Conservation (phyloP, 2,797 vertebrate species). For the Crocidura indochinensis region DNA sequence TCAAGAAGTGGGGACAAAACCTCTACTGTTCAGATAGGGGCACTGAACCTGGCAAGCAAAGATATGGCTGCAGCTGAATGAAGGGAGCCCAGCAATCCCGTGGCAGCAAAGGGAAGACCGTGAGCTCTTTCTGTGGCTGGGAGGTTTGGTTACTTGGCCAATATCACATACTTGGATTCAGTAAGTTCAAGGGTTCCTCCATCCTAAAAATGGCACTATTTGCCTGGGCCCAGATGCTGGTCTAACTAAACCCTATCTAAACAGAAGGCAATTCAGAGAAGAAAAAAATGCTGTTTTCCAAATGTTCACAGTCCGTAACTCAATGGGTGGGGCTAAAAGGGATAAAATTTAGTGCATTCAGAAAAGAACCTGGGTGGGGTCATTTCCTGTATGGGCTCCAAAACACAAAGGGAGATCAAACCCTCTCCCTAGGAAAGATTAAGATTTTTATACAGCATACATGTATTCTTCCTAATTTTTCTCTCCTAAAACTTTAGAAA, state of each 20-base stretch:
- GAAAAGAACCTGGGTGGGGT: slow-evolving; percentile 21
- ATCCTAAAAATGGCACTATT: slow-evolving; percentile 40
- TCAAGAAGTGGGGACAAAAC: background rate
- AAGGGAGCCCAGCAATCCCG: background rate
- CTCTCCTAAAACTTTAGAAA: background rate
- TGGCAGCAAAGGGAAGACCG: background rate
- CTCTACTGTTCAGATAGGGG: background rate
- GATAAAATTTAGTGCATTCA: slow-evolving; percentile 14
- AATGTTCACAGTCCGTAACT: background rate
- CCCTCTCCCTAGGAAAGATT: background rate
- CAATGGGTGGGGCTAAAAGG: background rate
- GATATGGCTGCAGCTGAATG: rapidly evolving
- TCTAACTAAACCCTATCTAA: slow-evolving; percentile 59
- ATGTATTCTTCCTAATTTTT: slow-evolving; percentile 26
- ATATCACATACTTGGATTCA: background rate
- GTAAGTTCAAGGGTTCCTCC: background rate
- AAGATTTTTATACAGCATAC: background rate
- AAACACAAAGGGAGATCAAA: background rate
- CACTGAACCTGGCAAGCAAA: background rate
- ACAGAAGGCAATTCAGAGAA: slow-evolving; percentile 63
- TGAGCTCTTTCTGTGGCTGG: background rate
- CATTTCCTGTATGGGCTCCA: background rate
- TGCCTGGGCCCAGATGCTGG: slow-evolving; percentile 18
- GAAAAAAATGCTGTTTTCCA: slow-evolving; percentile 1
- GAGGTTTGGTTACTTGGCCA: background rate